Base-by-base conservation (phyloP, 2,888 invertebrate genomes). In the Stenotaenia linearis region DNA sequence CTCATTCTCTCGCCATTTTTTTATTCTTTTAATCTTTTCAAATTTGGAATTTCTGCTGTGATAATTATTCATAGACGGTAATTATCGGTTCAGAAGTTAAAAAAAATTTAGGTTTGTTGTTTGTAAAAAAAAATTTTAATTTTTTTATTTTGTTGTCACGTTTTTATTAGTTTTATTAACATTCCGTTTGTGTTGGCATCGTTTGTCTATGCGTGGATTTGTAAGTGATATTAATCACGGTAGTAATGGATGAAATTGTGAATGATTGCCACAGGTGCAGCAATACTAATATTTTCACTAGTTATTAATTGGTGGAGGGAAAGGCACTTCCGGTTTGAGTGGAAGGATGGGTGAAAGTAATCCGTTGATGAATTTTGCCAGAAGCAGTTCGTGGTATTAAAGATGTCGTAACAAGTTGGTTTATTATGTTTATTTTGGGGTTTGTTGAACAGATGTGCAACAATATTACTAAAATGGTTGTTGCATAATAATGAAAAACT, bases 1-100 rank as follows among this genome's bases (percentile, higher is more conserved):
- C 69, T 69, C 69, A 69, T 69, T 69, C 69, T 69, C 25, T 69
- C 69, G 69, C 69, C 10, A 69, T 69, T 69, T 69, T 69, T 28
- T 28, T 45, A 7, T 45, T 18, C 18, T 45, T 69, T 69, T 69
- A 69, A 69, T 69, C 69, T 69, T 69, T 69, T 69, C 69, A 6
- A 69, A 69, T 69, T 69, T 69, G 69, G 69, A 69, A 69, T 69
- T 69, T 69, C 69, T 69, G 25, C 69, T 28, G 1, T 10, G 15
- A 12, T 69, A 77, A 77, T 77, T 77, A 77, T 77, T 77, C 77
- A 77, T 45, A 75, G 75, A 23, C 10, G 75, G 75, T 75, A 75
- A 75, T 75, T 75, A 75, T 75, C 69, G 69, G 69, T 69, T 69
- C 69, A 15, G 7, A 23, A 25, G 4, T 23, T 61, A 12, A 23